Conservation (phyloP, 2,888 invertebrate species). For the Sinhomidia bicolor region DNA sequence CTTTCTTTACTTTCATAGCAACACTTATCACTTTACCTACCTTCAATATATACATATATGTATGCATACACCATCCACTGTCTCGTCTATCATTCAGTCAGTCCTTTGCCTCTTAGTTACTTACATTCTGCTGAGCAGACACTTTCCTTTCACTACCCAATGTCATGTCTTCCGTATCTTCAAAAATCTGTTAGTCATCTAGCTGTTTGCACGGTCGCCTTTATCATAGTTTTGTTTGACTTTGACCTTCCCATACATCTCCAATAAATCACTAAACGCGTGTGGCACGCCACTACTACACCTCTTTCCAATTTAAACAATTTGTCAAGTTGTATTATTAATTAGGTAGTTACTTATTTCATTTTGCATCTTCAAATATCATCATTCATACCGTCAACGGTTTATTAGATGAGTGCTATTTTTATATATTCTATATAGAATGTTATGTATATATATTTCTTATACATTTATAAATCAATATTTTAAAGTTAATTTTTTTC, state of each 20-base stretch:
- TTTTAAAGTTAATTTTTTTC: too few species aligned
- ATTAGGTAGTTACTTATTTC: neutral
- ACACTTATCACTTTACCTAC: too few species aligned
- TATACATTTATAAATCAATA: too few species aligned
- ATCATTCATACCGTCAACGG: neutral
- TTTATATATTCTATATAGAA: too few species aligned
- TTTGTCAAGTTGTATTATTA: neutral
- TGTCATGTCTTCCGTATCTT: neutral
- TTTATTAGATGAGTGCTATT: too few species aligned
- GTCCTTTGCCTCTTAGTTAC: neutral
- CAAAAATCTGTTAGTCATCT: too few species aligned
- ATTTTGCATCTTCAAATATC: neutral
- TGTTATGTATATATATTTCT: neutral
- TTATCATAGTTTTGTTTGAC: too few species aligned
- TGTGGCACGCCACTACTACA: too few species aligned
- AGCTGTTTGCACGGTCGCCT: too few species aligned
- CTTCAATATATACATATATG: too few species aligned
- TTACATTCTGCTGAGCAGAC: neutral
- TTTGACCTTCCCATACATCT: neutral
- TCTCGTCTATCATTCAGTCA: neutral
- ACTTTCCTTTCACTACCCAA: neutral
- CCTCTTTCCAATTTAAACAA: neutral
- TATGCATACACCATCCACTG: neutral
- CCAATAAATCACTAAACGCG: neutral
- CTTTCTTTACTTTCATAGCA: neutral